Evolutionary conservation across 1,140 invertebrate species (phyloP).

Genomic region (Rhagoletis pomonella): DNA sequence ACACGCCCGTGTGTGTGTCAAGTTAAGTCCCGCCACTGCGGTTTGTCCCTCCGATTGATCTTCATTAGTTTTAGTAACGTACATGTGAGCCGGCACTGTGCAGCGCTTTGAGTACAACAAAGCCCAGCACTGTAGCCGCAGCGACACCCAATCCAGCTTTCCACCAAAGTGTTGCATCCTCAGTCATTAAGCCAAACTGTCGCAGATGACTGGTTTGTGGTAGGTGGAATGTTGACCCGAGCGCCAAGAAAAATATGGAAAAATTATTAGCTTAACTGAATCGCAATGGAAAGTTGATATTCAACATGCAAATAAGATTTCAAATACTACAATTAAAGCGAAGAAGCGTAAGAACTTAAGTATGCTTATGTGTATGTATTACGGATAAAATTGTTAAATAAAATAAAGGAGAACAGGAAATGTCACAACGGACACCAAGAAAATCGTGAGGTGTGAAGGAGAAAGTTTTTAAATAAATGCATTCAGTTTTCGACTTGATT

Average conservation of each 20-base stretch:
- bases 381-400: neutral
- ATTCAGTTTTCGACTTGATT: neutral
- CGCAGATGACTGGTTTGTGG: slow-evolving; percentile 82
- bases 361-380: neutral
- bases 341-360: neutral
- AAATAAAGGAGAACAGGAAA: neutral
- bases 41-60: neutral
- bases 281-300: slow-evolving; percentile 34
- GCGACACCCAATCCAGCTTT: slow-evolving; percentile 92
- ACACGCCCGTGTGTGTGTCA: neutral
- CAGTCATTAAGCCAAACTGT: slow-evolving; percentile 86
- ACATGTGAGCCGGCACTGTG: slow-evolving; percentile 65
- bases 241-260: slow-evolving; percentile 52
- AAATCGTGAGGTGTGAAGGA: neutral
- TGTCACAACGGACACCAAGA: no score
- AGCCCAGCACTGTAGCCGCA: slow-evolving; percentile 87
- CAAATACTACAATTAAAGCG: slow-evolving; percentile 5
- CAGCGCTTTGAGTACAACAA: slow-evolving; percentile 85
- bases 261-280: slow-evolving; percentile 37
- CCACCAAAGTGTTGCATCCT: slow-evolving; percentile 87
- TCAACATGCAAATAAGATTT: slow-evolving; percentile 8
- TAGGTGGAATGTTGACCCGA: neutral
- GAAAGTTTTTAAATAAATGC: neutral
- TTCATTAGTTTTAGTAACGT: slow-evolving; percentile 44
- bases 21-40: neutral